phyloP scores from a whole-genome alignment of 1,140 invertebrate genomes.

The Leguminivora glycinivorella region DNA sequence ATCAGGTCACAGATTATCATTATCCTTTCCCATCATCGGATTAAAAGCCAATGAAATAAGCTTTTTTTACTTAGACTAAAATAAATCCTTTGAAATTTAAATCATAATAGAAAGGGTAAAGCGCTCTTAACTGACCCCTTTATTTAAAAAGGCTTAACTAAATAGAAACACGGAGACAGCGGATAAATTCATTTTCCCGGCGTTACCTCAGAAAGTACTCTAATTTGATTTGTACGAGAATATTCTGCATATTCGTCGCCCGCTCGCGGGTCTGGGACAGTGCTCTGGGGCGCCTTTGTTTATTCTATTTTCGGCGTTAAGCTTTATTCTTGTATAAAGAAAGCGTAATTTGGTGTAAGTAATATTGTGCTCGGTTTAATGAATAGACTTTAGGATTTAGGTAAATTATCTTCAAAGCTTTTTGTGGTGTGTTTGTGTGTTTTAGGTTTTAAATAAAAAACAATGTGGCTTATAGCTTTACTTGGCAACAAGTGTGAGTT shows the following conservation, averaged over 20 bases:
- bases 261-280: not conserved
- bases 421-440: not conserved
- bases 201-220: not conserved
- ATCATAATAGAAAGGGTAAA: not conserved
- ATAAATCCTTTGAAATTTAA: too few relatives aligned
- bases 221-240: slow-evolving; percentile 3
- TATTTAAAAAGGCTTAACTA: slow-evolving; percentile 26
- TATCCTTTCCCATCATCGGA: too few relatives aligned
- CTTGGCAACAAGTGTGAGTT: not conserved
- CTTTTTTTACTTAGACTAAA: not conserved
- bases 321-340: not conserved
- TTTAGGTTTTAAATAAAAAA: not conserved
- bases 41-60: too few relatives aligned
- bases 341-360: slow-evolving; percentile 4
- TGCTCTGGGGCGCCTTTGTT: slow-evolving; percentile 7
- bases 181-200: slow-evolving; percentile 14
- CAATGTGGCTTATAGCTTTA: too few relatives aligned
- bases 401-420: not conserved
- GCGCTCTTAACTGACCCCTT: slow-evolving; percentile 7
- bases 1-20: too few relatives aligned
- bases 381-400: not conserved
- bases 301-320: slow-evolving; percentile 6
- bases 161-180: slow-evolving; percentile 10
- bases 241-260: slow-evolving; percentile 18
- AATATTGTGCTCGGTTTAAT: not conserved